Percentiles rank a stretch among this genome's conserved stretches.
These are phyloP conservation scores for Heteromyza rotundicornis DNA, from an alignment of 2,888 invertebrate species.

Conservation along the genomic window DNA sequence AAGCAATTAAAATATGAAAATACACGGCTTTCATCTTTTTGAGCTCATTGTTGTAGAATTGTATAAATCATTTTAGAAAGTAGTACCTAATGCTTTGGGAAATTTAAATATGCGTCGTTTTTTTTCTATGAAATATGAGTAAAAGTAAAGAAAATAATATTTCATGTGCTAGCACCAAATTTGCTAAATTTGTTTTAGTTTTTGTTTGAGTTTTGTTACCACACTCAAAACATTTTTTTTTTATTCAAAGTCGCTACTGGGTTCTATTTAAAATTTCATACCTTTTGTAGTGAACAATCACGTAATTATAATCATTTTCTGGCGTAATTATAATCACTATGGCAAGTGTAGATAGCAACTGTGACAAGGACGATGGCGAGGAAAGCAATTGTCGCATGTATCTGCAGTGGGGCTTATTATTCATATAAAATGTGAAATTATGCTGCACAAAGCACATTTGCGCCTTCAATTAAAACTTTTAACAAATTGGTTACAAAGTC, in stretches of 20 bases:
- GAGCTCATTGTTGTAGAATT: constrained; percentile 40
- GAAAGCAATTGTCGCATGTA: not conserved
- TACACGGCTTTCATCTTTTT: constrained; percentile 53
- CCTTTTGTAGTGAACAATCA: constrained; percentile 24
- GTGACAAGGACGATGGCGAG: not conserved
- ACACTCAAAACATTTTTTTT: no score
- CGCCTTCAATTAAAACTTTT: constrained; percentile 34
- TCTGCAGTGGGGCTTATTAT: constrained; percentile 39
- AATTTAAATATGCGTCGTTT: constrained; percentile 13
- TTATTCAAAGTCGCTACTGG: not conserved
- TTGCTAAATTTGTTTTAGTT: no score
- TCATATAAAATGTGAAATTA: constrained; percentile 43
- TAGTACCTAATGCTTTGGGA: not conserved
- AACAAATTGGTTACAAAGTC: constrained; percentile 29
- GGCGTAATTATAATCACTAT: constrained; percentile 53
- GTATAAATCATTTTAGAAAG: constrained; percentile 48
- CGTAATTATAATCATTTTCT: constrained; percentile 35
- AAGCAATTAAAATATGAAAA: constrained; percentile 58
- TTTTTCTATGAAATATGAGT: not conserved
- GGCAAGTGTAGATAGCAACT: constrained; percentile 25
- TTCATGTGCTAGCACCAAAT: no score
- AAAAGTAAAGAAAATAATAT: not conserved
- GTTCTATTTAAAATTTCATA: no score
- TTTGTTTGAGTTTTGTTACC: no score
- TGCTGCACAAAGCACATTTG: constrained; percentile 20